Evolutionary conservation across 2,888 invertebrate genomes (phyloP).

Genomic region (Ceramica pisi): DNA sequence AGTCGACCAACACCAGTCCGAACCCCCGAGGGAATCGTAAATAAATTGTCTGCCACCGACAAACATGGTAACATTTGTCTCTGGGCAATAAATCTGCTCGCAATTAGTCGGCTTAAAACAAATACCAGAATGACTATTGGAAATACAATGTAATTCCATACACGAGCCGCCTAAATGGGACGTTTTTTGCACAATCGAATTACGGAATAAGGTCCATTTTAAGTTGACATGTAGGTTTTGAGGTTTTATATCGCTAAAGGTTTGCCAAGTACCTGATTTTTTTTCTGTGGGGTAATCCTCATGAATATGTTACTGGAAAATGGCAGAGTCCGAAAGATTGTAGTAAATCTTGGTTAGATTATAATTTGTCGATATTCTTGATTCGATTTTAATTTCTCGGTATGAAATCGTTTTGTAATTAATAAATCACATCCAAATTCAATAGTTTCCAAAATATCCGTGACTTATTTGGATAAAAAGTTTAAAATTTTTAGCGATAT

Average conservation of each 20-base stretch:
- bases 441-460: no score
- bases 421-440: no score
- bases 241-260: neutral
- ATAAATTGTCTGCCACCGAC: constrained; percentile 13
- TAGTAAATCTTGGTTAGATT: no score
- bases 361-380: no score
- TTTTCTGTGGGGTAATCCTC: no score
- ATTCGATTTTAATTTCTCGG: no score
- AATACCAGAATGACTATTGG: constrained; percentile 16
- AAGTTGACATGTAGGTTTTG: neutral
- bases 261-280: neutral
- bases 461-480: no score
- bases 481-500: no score
- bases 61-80: constrained; percentile 31
- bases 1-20: neutral
- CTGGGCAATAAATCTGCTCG: constrained; percentile 23
- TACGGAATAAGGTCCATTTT: neutral
- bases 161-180: neutral
- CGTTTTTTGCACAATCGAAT: constrained; percentile 8
- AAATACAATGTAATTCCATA: constrained; percentile 13
- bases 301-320: no score
- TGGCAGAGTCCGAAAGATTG: no score
- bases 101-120: constrained; percentile 18
- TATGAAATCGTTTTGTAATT: no score
- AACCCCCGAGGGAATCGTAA: constrained; percentile 12